Evolutionary conservation across 2,888 invertebrate species (phyloP).

Genomic region (Crematogaster levior): DNA sequence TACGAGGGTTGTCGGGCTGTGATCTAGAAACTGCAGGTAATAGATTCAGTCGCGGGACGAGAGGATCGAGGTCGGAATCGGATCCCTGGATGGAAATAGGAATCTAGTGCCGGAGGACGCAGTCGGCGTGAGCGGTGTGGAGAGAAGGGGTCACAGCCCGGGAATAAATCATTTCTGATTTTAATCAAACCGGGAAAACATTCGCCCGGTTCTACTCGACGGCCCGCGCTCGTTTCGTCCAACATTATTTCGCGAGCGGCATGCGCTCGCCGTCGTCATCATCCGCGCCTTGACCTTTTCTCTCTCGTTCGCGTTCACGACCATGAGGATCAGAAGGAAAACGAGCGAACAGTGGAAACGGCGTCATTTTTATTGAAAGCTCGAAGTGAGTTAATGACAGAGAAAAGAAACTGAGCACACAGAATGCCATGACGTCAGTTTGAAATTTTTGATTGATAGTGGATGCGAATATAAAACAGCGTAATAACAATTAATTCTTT

Average conservation of each 20-base stretch:
- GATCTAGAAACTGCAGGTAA: slow-evolving; percentile 73
- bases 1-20: slow-evolving; percentile 52
- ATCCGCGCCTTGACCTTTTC: slow-evolving; percentile 3
- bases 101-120: slow-evolving; percentile 58
- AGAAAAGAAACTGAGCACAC: neutral
- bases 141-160: slow-evolving; percentile 47
- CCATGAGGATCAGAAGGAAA: neutral
- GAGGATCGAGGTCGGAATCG: slow-evolving; percentile 63
- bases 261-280: slow-evolving; percentile 49
- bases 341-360: neutral
- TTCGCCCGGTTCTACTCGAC: slow-evolving; percentile 49
- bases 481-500: neutral
- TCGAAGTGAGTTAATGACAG: slow-evolving; percentile 9
- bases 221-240: slow-evolving; percentile 52
- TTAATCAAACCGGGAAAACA: slow-evolving; percentile 75
- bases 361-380: neutral
- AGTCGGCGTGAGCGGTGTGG: slow-evolving; percentile 30
- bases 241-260: slow-evolving; percentile 48
- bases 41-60: slow-evolving; percentile 66
- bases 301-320: neutral
- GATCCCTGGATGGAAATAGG: slow-evolving; percentile 66
- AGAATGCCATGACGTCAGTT: neutral
- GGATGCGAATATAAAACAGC: neutral
- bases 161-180: slow-evolving; percentile 79
- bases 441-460: neutral